Evolutionary conservation across 2,797 vertebrate genomes (phyloP).

Genomic region (Crocodylus rhombifer): DNA sequence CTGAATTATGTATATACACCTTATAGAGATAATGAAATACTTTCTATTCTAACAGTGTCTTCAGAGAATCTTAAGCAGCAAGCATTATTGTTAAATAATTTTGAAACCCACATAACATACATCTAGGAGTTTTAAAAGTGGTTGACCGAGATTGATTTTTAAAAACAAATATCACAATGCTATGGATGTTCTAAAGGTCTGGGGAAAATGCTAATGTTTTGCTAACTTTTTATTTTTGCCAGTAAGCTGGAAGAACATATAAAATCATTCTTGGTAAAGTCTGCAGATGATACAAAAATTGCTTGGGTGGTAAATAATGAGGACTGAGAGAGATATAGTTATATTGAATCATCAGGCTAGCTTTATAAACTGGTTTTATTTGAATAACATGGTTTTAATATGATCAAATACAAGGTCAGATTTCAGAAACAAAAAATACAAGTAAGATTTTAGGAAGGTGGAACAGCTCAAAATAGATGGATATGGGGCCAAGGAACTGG

Average conservation of each 20-base stretch:
- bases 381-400: background rate
- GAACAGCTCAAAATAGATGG: too few relatives aligned
- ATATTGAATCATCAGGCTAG: background rate
- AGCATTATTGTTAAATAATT: background rate
- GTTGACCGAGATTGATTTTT: background rate
- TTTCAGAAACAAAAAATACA: background rate
- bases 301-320: background rate
- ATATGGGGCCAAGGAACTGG: too few relatives aligned
- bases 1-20: background rate
- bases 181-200: background rate
- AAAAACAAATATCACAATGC: slow-evolving; percentile 1
- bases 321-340: background rate
- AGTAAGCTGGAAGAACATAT: slow-evolving; percentile 77
- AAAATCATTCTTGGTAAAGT: slow-evolving; percentile 75
- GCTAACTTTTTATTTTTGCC: slow-evolving; percentile 56
- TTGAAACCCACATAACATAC: background rate
- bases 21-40: background rate
- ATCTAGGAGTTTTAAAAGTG: background rate
- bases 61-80: background rate
- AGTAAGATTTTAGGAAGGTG: background rate
- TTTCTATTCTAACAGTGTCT: background rate
- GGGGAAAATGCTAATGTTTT: background rate
- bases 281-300: slow-evolving; percentile 68
- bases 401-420: background rate
- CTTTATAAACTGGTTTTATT: background rate